These are phyloP conservation scores for Recurvirostra avosetta DNA, from an alignment of 2,113 vertebrate species.

Conservation along the genomic window DNA sequence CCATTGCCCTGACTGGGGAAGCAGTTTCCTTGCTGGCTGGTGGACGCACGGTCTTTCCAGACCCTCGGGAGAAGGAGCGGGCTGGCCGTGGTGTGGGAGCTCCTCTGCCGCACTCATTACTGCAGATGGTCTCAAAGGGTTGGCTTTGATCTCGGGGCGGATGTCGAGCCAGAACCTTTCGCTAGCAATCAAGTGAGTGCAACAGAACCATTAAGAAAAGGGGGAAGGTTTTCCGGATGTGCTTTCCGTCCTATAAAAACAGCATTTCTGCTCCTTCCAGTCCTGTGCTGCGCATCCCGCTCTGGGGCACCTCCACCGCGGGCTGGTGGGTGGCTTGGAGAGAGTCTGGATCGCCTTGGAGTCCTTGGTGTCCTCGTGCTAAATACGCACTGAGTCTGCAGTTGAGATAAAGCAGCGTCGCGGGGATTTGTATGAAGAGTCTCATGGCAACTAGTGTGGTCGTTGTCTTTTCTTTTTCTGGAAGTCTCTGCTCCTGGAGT, in stretches of 20 bases:
- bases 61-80: background rate
- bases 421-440: background rate
- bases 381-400: background rate
- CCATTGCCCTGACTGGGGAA: fast-evolving
- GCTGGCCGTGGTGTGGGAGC: background rate
- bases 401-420: background rate
- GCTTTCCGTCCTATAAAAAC: background rate
- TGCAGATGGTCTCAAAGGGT: background rate
- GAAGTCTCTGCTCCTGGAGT: background rate
- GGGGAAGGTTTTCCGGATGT: background rate
- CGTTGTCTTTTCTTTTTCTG: background rate
- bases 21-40: background rate
- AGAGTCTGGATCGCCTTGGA: no score
- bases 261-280: background rate
- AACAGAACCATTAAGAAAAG: background rate
- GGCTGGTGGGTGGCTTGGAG: background rate
- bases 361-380: background rate
- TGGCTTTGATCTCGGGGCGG: background rate
- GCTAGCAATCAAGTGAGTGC: background rate
- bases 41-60: background rate
- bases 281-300: fast-evolving
- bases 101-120: background rate
- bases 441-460: no score
- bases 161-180: background rate
- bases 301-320: fast-evolving